Conservation (phyloP, 1,140 invertebrate species). For the Epicauta chinensis region DNA sequence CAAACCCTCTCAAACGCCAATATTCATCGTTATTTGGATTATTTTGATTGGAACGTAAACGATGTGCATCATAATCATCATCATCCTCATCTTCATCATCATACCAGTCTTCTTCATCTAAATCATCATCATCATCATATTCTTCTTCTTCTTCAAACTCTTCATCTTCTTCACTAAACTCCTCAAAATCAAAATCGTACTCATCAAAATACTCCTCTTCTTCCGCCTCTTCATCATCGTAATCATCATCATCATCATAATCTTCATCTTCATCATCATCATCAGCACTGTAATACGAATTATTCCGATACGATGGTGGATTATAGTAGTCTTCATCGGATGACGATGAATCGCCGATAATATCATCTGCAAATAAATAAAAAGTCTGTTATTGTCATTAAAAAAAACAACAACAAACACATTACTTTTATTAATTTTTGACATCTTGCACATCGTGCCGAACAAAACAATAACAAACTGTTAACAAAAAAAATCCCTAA, state of each 20-base stretch:
- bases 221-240: not conserved
- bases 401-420: no score
- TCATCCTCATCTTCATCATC: not conserved
- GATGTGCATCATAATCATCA: constrained; percentile 7
- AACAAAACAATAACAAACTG: no score
- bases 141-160: constrained; percentile 4
- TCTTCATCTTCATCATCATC: not conserved
- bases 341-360: no score
- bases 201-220: not conserved
- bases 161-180: constrained; percentile 2
- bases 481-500: no score
- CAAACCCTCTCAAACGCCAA: constrained; percentile 11
- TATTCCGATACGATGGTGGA: no score
- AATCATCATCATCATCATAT: constrained; percentile 7
- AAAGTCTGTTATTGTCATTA: no score
- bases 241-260: not conserved
- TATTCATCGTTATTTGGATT: constrained; percentile 20
- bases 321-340: no score
- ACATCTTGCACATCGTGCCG: no score
- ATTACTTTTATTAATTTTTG: no score
- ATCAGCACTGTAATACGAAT: not conserved
- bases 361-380: no score
- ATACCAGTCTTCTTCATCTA: not conserved
- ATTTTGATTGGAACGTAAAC: constrained; percentile 5
- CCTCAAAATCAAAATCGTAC: not conserved